phyloP scores from a whole-genome alignment of 2,888 invertebrate genomes.

The Drosophila siamana region DNA sequence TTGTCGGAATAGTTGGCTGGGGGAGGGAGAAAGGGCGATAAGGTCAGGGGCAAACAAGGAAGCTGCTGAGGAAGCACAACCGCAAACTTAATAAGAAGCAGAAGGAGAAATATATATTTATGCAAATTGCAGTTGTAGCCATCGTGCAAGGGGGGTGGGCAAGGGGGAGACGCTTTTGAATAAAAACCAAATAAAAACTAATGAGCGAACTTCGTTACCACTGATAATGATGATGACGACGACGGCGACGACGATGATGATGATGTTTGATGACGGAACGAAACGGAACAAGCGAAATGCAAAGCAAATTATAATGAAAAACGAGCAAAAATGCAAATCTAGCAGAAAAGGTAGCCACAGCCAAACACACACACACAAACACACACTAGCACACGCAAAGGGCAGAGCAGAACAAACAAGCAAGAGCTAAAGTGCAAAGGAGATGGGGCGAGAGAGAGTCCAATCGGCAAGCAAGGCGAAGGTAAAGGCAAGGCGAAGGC shows the following conservation, averaged over 20 bases:
- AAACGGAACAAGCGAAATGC: constrained; percentile 43
- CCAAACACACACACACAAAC: constrained; percentile 25
- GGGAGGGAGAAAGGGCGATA: constrained; percentile 7
- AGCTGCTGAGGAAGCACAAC: constrained; percentile 36
- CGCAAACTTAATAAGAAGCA: constrained; percentile 27
- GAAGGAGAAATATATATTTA: constrained; percentile 33
- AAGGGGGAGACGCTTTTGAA: constrained; percentile 36
- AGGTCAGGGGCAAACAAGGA: constrained; percentile 45
- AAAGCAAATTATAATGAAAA: constrained; percentile 50
- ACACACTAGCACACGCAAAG: background rate
- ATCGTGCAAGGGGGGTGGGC: background rate
- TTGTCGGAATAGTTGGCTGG: constrained; percentile 25
- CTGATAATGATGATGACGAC: constrained; percentile 10
- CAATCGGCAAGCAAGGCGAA: constrained; percentile 27
- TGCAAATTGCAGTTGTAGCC: constrained; percentile 41
- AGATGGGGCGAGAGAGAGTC: constrained; percentile 2
- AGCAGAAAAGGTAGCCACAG: constrained; percentile 44
- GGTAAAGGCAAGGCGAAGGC: constrained; percentile 34
- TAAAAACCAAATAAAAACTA: constrained; percentile 56
- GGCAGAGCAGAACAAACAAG: constrained; percentile 7
- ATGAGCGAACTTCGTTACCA: constrained; percentile 38
- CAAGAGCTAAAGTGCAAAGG: constrained; percentile 17
- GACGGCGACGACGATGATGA: constrained; percentile 9
- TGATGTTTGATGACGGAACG: constrained; percentile 25
- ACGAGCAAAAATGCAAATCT: constrained; percentile 51